Base-by-base conservation (phyloP, 2,113 vertebrate species). In the Dinomys branickii region DNA sequence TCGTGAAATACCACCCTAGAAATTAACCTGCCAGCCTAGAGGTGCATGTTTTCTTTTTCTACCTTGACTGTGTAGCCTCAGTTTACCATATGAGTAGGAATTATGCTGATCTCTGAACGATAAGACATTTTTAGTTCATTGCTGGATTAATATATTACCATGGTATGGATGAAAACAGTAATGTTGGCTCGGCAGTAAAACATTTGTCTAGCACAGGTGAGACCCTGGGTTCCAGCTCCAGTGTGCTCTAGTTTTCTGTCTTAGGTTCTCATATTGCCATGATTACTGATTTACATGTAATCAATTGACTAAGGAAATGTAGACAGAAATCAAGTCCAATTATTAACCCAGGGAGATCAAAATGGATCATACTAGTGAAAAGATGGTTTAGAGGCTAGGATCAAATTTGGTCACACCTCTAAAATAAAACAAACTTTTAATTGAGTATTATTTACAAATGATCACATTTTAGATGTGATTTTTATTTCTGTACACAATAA, bases 381-480 rank as follows among this genome's bases (percentile, higher is more conserved):
- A 94, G 33, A 86, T 50, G 28, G 30, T 11, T 73, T 80, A 61
- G 83, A n/a, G 26, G 41, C 44, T 44, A 84, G 50, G 92, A 95
- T 73, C 22, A 89, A 67, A 13, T 73, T 71, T 92, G 85, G 77
- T 73, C 35, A 90, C 13, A 56, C 41, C 17, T 19, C 22, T 90
- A 61, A 88, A 95, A 44, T 50, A 84, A 71, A 50, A 80, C 47
- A 73, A 90, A 58, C 30, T 80, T 96, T 93, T 13, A 87, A 56
- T 44, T 54, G 54, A 52, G 33, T 4, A 80, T 89, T 87, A 89
- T 81, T 92, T 88, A 90, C 28, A 89, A 89, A 84, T 35, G 44
- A 91, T 81, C 65, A 85, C 5, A 85, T 47, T 89, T 94, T 59
- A 91, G 83, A 65, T 54, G 81, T 58, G 71, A 94, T 82, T 80